Percentiles rank a stretch among this genome's conserved stretches.
Evolutionary conservation across 2,797 vertebrate genomes (phyloP).

Genomic region (Petrocephalus sullivani): DNA sequence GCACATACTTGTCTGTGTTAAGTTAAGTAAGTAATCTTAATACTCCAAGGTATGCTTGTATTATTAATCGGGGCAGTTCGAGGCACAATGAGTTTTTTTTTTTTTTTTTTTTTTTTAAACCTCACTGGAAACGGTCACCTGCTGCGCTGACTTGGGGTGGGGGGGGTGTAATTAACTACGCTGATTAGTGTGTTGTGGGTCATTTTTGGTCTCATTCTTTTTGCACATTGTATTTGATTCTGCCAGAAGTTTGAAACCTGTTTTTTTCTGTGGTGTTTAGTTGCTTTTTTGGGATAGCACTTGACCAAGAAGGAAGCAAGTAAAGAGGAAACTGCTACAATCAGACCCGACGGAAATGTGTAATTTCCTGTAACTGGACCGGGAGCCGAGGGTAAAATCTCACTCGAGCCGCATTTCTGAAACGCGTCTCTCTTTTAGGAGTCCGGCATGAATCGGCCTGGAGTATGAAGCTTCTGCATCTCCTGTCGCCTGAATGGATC

Average conservation of each 20-base stretch:
- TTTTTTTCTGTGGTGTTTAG: constrained; percentile 34
- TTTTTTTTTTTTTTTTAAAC: constrained; percentile 16
- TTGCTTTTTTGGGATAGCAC: constrained; percentile 39
- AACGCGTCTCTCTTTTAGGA: constrained; percentile 44
- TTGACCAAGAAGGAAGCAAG: constrained; percentile 58
- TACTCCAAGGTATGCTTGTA: constrained; percentile 45
- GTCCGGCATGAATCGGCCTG: constrained; percentile 50
- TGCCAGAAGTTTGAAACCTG: constrained; percentile 47
- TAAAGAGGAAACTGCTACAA: constrained; percentile 67
- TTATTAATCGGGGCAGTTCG: constrained; percentile 34
- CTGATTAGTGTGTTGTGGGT: constrained; percentile 51
- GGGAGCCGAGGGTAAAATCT: constrained; percentile 37
- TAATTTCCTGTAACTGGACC: constrained; percentile 65
- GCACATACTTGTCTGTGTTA: constrained; percentile 8
- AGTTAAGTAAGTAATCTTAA: constrained; percentile 5
- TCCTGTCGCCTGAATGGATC: constrained; percentile 28
- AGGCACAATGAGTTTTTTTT: constrained; percentile 46
- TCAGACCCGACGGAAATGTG: constrained; percentile 58
- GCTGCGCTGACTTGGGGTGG: constrained; percentile 35
- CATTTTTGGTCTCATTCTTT: constrained; percentile 24
- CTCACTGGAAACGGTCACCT: constrained; percentile 42
- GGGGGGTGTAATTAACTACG: constrained; percentile 51
- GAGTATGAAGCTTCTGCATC: constrained; percentile 33
- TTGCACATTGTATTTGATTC: constrained; percentile 42
- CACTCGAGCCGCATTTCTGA: constrained; percentile 31